phyloP scores from a whole-genome alignment of 2,888 invertebrate genomes.

The Drosophila tanythrix region DNA sequence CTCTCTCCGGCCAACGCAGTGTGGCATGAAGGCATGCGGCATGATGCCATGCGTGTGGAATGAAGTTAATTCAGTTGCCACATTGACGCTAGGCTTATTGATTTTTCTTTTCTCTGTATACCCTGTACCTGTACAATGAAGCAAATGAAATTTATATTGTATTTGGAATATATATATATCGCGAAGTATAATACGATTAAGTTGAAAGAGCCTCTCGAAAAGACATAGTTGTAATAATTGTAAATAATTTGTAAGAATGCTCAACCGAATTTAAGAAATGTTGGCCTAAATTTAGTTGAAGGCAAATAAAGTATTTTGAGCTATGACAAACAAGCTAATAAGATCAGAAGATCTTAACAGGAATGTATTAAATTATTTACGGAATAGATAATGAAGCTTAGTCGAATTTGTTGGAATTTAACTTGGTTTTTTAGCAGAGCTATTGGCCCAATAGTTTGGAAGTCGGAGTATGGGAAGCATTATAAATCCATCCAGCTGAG shows the following conservation, averaged over 20 bases:
- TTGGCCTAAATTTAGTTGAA: neutral
- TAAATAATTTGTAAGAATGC: neutral
- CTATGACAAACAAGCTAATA: too few relatives aligned
- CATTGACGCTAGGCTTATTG: conserved; percentile 60
- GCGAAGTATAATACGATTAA: neutral
- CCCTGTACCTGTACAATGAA: conserved; percentile 16
- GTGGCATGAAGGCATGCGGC: conserved; percentile 16
- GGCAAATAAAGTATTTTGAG: neutral
- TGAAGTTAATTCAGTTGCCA: conserved; percentile 69
- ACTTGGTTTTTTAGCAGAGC: neutral
- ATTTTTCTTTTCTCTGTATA: conserved; percentile 51
- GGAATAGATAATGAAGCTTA: neutral
- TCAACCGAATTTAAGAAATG: neutral
- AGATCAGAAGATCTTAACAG: neutral
- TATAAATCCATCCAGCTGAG: neutral
- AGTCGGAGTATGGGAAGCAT: fast-evolving
- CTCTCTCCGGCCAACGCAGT: neutral
- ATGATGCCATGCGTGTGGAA: conserved; percentile 62
- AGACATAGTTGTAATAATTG: neutral
- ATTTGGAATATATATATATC: too few relatives aligned
- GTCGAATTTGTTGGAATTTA: neutral
- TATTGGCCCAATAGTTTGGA: neutral
- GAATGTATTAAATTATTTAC: neutral
- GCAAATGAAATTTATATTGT: neutral
- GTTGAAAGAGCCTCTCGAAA: neutral